phyloP scores from a whole-genome alignment of 1,140 invertebrate genomes.

The Atta texana region DNA sequence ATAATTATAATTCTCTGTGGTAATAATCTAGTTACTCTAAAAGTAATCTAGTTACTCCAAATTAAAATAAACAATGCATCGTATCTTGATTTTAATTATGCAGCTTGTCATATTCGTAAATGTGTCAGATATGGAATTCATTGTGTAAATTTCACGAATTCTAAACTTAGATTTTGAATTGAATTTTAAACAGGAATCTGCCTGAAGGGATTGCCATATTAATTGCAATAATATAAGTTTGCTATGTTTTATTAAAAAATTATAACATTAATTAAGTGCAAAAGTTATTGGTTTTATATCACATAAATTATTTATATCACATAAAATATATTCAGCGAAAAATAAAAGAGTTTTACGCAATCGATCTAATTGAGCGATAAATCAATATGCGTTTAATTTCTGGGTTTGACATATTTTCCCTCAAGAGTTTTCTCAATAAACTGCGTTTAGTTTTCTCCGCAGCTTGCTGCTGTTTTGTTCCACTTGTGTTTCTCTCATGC shows the following conservation, averaged over 20 bases:
- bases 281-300: not conserved
- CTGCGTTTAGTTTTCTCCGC: conserved; percentile 23
- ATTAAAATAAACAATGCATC: conserved; percentile 8
- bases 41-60: conserved; percentile 1
- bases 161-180: conserved; percentile 6
- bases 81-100: conserved; percentile 6
- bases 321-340: conserved; percentile 11
- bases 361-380: conserved; percentile 19
- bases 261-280: no score
- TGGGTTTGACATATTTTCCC: conserved; percentile 39
- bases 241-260: not conserved
- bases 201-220: conserved; percentile 19
- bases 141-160: conserved; percentile 6
- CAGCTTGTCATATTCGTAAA: not conserved
- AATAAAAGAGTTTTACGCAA: not conserved
- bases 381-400: conserved; percentile 35
- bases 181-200: conserved; percentile 4
- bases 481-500: conserved; percentile 37
- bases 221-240: conserved; percentile 30
- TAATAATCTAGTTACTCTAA: not conserved
- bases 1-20: conserved; percentile 1
- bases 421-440: conserved; percentile 41
- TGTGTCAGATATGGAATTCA: conserved; percentile 21
- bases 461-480: conserved; percentile 45
- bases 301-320: not conserved